Evolutionary conservation across 2,888 invertebrate species (phyloP), one percentile per base, ranked within the genome.

Genomic region (Cenopis cana): DNA sequence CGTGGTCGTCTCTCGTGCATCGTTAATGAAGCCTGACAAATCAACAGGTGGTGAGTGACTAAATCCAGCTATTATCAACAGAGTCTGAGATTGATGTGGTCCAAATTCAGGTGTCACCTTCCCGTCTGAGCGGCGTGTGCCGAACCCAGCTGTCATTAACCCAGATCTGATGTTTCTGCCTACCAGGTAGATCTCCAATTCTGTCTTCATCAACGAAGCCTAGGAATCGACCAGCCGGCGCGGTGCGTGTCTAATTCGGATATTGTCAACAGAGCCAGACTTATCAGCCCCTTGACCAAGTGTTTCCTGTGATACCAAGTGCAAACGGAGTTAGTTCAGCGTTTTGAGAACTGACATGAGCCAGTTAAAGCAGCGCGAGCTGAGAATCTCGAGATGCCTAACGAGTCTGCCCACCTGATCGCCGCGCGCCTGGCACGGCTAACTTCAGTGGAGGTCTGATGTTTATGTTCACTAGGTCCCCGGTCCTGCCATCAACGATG

Each of bases 171-270:
- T 14, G 5, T 41, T 41, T 41, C 41, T 41, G 14, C 41, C 14
- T 14, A 41, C 41, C 5, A 41, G 41, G 14, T 41, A 14, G 3
- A 29, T 29, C 29, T 5, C 29, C 29, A 2, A 29, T 29, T 29
- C 54, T 29, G 54, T 14, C 24, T 14, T 24, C 54, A 11, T 18
- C 54, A 29, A 3, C 12, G 24, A 24, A 14, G 54, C 54, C 54
- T 14, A 14, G 41, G 14, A 5, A 41, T 14, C 14, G 6, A 41
- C 41, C 14, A 12, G 14, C 41, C 57, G 9, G 29, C 5, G 2
- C n/a, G 29, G 55, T 33, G 55, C 24, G 29, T 56, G 59, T 24
- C 24, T 60, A 20, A 41, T 46, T n/a, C 24, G 24, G 46, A 24
- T n/a, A 41, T n/a, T 9, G 24, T 46, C 24, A 24, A 24, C 41